Conservation (phyloP, 2,797 vertebrate genomes). For the Prunella strophiata region DNA sequence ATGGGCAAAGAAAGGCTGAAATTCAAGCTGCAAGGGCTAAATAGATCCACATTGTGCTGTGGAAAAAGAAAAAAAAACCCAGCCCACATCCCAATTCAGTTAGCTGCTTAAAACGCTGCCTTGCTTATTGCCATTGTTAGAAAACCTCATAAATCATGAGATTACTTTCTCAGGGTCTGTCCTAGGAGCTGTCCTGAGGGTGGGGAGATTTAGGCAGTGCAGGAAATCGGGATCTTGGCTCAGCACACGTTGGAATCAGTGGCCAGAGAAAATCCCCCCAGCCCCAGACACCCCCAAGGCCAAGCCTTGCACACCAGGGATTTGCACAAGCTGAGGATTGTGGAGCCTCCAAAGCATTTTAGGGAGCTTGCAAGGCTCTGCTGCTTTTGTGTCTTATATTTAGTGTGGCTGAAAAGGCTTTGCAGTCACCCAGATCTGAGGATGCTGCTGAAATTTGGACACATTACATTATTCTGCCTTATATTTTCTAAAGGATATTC, state of each 20-base stretch:
- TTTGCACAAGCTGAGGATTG: background rate
- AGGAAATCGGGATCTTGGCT: background rate
- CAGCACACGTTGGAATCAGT: background rate
- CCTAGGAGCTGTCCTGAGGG: conserved; percentile 23
- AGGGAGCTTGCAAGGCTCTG: background rate
- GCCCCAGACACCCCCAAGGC: background rate
- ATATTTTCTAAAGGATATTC: background rate
- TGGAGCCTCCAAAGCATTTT: background rate
- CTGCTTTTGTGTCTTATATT: background rate
- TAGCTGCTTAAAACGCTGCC: conserved; percentile 57
- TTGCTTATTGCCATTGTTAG: conserved; percentile 63
- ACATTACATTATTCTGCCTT: background rate
- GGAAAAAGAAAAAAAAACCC: background rate
- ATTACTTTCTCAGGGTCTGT: conserved; percentile 43
- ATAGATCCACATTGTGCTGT: conserved; percentile 58
- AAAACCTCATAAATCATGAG: conserved; percentile 60
- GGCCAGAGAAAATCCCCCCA: background rate
- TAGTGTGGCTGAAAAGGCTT: background rate
- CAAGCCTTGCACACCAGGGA: background rate
- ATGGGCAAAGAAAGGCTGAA: conserved; percentile 57
- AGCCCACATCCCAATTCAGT: conserved; percentile 52
- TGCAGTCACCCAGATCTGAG: background rate
- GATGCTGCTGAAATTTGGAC: background rate
- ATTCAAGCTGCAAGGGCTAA: conserved; percentile 62
- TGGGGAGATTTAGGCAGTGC: background rate